Conservation (phyloP, 2,113 vertebrate genomes). For the Petaurus breviceps region DNA sequence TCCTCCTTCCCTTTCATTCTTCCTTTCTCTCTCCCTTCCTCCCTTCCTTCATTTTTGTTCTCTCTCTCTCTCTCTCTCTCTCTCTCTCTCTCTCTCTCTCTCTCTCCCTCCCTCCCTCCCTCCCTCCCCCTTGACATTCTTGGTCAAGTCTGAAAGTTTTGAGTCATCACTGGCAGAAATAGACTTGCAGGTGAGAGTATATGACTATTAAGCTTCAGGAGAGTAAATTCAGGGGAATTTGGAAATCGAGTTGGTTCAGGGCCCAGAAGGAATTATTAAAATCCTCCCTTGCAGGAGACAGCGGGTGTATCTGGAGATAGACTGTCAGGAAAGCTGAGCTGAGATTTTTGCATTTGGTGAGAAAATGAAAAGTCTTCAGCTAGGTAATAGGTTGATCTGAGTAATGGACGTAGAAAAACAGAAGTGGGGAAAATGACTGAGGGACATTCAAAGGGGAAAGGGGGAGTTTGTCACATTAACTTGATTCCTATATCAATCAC, state of each 20-base stretch:
- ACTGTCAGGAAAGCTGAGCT: background rate
- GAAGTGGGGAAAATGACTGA: background rate
- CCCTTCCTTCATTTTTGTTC: too few species aligned
- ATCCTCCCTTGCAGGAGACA: background rate
- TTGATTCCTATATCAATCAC: background rate
- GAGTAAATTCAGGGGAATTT: background rate
- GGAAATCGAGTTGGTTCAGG: background rate
- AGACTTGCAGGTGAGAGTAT: background rate
- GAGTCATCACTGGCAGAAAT: background rate
- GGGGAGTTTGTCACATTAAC: background rate
- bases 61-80: background rate
- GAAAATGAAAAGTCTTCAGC: fast-evolving
- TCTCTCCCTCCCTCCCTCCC: too few species aligned
- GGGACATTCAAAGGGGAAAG: background rate
- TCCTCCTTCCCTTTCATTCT: background rate
- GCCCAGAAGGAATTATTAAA: constrained; percentile 23
- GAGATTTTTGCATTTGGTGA: fast-evolving
- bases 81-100: too few species aligned
- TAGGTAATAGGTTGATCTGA: background rate
- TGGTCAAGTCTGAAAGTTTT: background rate
- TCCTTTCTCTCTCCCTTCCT: background rate
- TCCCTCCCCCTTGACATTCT: background rate
- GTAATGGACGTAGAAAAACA: background rate
- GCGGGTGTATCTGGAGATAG: background rate
- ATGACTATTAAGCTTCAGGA: background rate